These are phyloP conservation scores for Leptinotarsa texana DNA, from an alignment of 1,140 invertebrate species.

Conservation along the genomic window DNA sequence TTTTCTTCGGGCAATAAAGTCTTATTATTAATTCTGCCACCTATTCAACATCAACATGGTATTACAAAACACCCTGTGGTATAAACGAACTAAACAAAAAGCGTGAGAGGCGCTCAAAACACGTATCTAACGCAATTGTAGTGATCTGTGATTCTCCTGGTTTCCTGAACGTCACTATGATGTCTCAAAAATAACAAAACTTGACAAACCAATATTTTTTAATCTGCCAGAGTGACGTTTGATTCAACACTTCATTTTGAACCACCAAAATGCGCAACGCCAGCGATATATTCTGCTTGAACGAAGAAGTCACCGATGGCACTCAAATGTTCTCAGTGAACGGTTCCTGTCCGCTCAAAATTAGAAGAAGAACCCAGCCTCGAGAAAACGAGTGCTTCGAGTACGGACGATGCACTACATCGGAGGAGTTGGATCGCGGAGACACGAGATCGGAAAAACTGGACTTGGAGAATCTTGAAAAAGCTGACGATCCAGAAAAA, in stretches of 20 bases:
- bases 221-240: not conserved
- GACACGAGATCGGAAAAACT: conserved; percentile 8
- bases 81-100: too few relatives aligned
- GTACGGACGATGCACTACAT: conserved; percentile 14
- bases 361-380: conserved; percentile 32
- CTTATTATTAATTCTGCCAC: too few relatives aligned
- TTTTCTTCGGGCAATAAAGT: too few relatives aligned
- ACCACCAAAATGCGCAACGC: conserved; percentile 41
- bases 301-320: conserved; percentile 42
- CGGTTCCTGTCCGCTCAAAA: conserved; percentile 37
- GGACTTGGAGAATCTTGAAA: conserved; percentile 6
- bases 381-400: conserved; percentile 18
- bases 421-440: conserved; percentile 15
- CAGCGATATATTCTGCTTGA: conserved; percentile 47
- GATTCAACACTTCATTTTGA: not conserved
- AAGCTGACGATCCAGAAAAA: conserved; percentile 9
- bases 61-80: too few relatives aligned
- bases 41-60: too few relatives aligned
- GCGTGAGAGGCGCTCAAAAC: too few relatives aligned
- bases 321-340: conserved; percentile 46
- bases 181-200: too few relatives aligned
- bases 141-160: too few relatives aligned
- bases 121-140: too few relatives aligned
- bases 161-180: too few relatives aligned
- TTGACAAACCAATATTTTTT: too few relatives aligned